Evolutionary conservation across 1,140 invertebrate genomes (phyloP).

Genomic region (Danaus melanippus): DNA sequence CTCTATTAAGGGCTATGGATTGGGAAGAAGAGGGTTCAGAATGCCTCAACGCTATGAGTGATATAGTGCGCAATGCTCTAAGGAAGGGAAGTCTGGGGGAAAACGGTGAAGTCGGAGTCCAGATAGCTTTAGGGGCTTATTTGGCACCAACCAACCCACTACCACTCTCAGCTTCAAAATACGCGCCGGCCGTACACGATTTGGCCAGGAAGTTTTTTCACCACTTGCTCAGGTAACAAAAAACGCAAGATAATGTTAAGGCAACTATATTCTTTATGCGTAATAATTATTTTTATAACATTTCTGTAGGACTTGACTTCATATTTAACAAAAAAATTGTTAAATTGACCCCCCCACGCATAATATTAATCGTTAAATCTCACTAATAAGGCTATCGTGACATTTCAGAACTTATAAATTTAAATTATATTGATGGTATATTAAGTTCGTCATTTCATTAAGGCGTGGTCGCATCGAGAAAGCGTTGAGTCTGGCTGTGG

Average conservation of each 20-base stretch:
- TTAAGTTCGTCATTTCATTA: background rate
- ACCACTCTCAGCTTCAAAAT: conserved; percentile 27
- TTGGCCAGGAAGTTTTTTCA: conserved; percentile 61
- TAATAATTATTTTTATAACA: too few relatives aligned
- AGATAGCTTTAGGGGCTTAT: conserved; percentile 55
- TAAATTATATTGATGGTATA: background rate
- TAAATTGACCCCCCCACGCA: too few relatives aligned
- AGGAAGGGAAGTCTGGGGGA: conserved; percentile 10
- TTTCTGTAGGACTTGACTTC: too few relatives aligned
- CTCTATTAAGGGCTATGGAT: conserved; percentile 42
- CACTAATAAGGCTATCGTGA: background rate
- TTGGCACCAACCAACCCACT: conserved; percentile 40
- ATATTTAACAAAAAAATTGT: too few relatives aligned
- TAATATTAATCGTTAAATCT: too few relatives aligned
- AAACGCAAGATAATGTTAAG: background rate
- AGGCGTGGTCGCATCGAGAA: conserved; percentile 88
- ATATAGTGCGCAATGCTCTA: conserved; percentile 20
- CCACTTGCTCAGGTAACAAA: conserved; percentile 51
- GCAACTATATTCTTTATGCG: too few relatives aligned
- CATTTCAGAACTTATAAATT: background rate
- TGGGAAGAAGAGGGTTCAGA: conserved; percentile 48
- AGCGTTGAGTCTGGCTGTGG: conserved; percentile 88
- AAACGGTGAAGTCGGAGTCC: conserved; percentile 24
- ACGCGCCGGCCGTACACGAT: conserved; percentile 50
- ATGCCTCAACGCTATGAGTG: conserved; percentile 36